Conservation (phyloP, 2,797 vertebrate genomes). For the Scolopax rusticola region DNA sequence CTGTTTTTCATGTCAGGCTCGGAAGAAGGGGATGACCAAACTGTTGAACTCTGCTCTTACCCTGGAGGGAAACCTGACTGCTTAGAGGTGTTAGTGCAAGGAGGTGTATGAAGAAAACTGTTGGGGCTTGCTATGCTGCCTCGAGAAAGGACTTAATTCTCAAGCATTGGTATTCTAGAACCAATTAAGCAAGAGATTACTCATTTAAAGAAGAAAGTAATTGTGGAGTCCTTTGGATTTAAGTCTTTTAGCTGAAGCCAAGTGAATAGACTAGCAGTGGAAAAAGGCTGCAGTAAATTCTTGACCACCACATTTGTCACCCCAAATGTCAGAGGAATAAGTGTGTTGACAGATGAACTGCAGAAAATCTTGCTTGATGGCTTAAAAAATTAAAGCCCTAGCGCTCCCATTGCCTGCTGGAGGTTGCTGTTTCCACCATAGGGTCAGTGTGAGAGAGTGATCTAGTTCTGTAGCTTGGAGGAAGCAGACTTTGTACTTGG, state of each 20-base stretch:
- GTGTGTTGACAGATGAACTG: conserved; percentile 41
- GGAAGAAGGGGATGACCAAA: neutral
- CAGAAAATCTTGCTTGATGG: conserved; percentile 16
- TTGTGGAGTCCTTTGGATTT: neutral
- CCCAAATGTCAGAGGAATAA: neutral
- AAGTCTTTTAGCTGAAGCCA: neutral
- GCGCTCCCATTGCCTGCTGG: neutral
- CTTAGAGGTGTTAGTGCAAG: neutral
- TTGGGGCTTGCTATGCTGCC: neutral
- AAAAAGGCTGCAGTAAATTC: neutral
- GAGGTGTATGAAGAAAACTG: neutral
- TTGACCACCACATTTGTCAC: conserved; percentile 19
- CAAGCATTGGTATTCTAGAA: neutral
- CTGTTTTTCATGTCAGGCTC: neutral
- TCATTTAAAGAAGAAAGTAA: neutral
- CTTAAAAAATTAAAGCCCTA: conserved; percentile 3
- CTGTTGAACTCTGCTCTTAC: neutral
- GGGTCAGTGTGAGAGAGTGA: neutral
- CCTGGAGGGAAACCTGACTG: neutral
- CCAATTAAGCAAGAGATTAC: neutral
- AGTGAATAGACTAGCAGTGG: neutral
- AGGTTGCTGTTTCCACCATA: neutral
- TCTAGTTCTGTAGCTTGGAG: neutral
- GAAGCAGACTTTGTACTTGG: neutral
- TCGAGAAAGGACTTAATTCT: neutral